Conservation (phyloP, 53 echinoderm and acorn worm species). For the Astropecten irregularis region DNA sequence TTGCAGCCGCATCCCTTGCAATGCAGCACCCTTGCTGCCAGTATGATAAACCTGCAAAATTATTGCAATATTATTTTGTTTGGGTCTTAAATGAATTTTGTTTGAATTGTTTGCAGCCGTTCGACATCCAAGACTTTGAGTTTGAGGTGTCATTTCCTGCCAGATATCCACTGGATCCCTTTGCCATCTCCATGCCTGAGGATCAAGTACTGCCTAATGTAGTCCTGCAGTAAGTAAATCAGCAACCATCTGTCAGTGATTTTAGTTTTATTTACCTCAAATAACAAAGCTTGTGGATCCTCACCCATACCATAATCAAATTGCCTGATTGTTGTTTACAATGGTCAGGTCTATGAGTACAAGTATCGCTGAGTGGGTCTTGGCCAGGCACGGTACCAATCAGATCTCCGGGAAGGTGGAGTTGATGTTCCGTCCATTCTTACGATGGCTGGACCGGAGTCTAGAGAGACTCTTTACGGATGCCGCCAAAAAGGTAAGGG, state of each 20-base stretch:
- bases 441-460: slow-evolving; percentile 91
- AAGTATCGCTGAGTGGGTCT: slow-evolving; percentile 67
- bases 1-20: too few relatives aligned
- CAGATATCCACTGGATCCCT: slow-evolving; percentile 67
- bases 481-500: slow-evolving; percentile 81
- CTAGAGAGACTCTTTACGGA: slow-evolving; percentile 83
- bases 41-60: too few relatives aligned
- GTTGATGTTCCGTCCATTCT: slow-evolving; percentile 86
- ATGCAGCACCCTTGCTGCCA: not conserved
- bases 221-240: slow-evolving; percentile 65
- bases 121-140: slow-evolving; percentile 78
- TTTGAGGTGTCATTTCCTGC: slow-evolving; percentile 68
- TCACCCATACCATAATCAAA: too few relatives aligned
- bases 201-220: slow-evolving; percentile 80
- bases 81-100: not conserved
- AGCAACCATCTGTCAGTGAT: too few relatives aligned
- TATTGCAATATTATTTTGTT: too few relatives aligned
- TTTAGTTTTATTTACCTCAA: too few relatives aligned
- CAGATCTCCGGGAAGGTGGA: slow-evolving; percentile 77
- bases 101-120: slow-evolving; percentile 67
- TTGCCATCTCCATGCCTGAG: slow-evolving; percentile 64
- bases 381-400: slow-evolving; percentile 75
- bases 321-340: too few relatives aligned
- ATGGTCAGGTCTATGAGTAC: not conserved
- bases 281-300: too few relatives aligned